Evolutionary conservation across 2,888 invertebrate species (phyloP), one percentile per base, ranked within the genome.

Genomic region (Apamea sordens): DNA sequence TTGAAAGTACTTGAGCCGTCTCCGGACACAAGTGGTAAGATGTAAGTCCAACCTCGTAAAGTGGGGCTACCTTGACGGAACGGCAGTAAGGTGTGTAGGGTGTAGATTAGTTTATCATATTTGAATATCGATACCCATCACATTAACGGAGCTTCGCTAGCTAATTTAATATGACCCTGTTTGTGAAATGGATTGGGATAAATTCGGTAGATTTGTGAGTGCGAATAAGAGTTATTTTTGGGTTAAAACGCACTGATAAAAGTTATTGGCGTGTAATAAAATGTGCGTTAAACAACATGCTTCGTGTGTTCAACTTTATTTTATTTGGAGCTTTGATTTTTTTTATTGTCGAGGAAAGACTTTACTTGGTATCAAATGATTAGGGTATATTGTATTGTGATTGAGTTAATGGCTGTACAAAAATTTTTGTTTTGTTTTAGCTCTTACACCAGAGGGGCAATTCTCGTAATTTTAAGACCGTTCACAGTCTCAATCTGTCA

Each of bases 231-330:
- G n/a, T 71, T 56, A 83, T 70, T 64, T 85, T 86, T 71, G 10
- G 59, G 47, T 64, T 76, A 47, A 73, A 83, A 70, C 13, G 36
- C 24, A 32, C 41, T 50, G 82, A 76, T 75, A 85, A 77, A 70
- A 80, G 53, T 83, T 83, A 83, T 85, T 74, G 71, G 41, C 61
- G 67, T 64, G 56, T 71, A 50, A 65, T 85, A 82, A 84, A 84
- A 86, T 73, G 50, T 21, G 44, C 56, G 86, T 63, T 56, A 53
- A 63, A 65, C 28, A 71, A 41, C 56, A 50, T 41, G 28, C 28
- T 56, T 63, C 69, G 65, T 56, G 79, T 81, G 63, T 41, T 79
- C 61, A 28, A 32, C 28, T 68, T 63, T 44, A 84, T 69, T 80
- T 83, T 80, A 81, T 70, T 77, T 73, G 41, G 2, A 50, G 5